Conservation (phyloP, 2,888 invertebrate genomes). For the Fissipunctia ypsillon region DNA sequence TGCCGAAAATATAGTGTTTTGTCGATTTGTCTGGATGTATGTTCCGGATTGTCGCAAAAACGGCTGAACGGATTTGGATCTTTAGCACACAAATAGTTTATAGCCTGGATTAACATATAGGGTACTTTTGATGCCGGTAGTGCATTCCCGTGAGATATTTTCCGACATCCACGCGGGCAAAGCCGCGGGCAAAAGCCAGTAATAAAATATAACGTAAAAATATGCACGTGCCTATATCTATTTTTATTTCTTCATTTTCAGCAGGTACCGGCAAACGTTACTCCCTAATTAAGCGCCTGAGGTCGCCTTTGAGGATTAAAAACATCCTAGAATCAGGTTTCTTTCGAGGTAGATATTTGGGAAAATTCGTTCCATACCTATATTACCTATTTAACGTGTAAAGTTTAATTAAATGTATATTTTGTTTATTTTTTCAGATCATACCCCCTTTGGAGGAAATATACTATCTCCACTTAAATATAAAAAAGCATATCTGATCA, state of each 20-base stretch:
- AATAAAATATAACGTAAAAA: too few relatives aligned
- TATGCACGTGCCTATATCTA: background rate
- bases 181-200: too few relatives aligned
- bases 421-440: conserved; percentile 63
- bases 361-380: background rate
- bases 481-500: conserved; percentile 79
- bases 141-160: too few relatives aligned
- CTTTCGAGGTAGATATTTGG: conserved; percentile 66
- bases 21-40: too few relatives aligned
- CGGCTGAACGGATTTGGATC: too few relatives aligned
- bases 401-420: background rate
- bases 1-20: too few relatives aligned
- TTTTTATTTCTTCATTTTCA: conserved; percentile 58
- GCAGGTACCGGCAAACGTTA: conserved; percentile 65
- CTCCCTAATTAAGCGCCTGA: conserved; percentile 65
- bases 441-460: conserved; percentile 54
- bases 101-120: too few relatives aligned
- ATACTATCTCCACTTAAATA: conserved; percentile 76
- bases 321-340: conserved; percentile 50
- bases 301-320: conserved; percentile 57
- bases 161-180: too few relatives aligned
- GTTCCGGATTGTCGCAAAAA: too few relatives aligned
- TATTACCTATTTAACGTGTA: background rate
- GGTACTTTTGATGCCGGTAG: too few relatives aligned
- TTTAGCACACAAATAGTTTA: too few relatives aligned